Base-by-base conservation (phyloP, 2,797 vertebrate species). In the Numenius phaeopus region DNA sequence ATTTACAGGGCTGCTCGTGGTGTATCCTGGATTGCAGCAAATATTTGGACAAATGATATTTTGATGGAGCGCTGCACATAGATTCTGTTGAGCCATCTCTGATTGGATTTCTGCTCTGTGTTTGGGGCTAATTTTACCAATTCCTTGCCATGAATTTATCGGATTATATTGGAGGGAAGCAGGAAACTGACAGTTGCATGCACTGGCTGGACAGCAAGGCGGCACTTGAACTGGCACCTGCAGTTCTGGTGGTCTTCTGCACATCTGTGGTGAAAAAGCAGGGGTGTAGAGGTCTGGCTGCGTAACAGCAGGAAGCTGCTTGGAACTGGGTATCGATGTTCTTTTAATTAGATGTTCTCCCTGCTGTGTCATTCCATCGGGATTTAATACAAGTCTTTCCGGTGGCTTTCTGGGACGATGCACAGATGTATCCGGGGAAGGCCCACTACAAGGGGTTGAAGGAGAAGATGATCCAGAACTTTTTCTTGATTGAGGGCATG, bases 161-260 rank as follows among this genome's bases (percentile, higher is more conserved):
- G 92, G 95, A 80, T 95, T 98, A 30, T 73, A 96, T 1, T 98
- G 99, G 90, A 97, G 30, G 29, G 96, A 96, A 70, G 96, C 58
- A 72, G 98, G 96, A 70, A 95, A 85, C 37, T 98, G 98, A 96
- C 97, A 97, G 92, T 94, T 98, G 96, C 99, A 99, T 30, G 94
- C 47, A 40, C 97, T 98, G 72, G 94, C 57, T 71, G 97, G 88
- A 96, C 84, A 98, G 34, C 93, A 97, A 90, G 96, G 85, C 26
- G 97, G 75, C 37, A 96, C 58, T 20, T 94, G 98, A 84, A 87
- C 91, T 46, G 98, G 97, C 79, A 98, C 84, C 24, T 98, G 98
- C 44, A 98, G 98, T 96, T 99, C 99, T 75, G 97, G 37, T 10
- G 94, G 84, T 46, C 87, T 95, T 95, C 85, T 81, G 92, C 96